Evolutionary conservation across 2,113 vertebrate genomes (phyloP), one percentile per base, ranked within the genome.

Genomic region (Tapirus terrestris): DNA sequence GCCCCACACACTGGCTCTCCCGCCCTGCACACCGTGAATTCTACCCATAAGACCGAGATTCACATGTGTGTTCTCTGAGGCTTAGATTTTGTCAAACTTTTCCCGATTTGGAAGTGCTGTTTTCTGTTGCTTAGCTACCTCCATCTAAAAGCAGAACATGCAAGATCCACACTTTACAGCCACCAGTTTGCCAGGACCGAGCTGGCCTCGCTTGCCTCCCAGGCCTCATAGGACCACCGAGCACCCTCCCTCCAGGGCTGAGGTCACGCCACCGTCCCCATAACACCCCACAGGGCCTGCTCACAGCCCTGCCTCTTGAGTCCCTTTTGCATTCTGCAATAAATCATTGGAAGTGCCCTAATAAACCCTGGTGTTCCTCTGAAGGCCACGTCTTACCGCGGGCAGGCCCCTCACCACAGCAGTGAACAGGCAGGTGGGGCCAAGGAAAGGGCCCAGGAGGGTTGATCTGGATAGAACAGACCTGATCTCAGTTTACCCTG

Each of bases 171-270:
- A 36, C n/a, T 60, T 14, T 21, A 17, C n/a, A 75, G 17, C 31
- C 43, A 2, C 4, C 0, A 5, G 23, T 51, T 0, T 80, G 90
- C 73, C 8, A 2, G 8, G 9, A 23, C n/a, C 3, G 2, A 0
- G 6, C 31, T 18, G 51, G 56, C 65, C 51, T 84, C 0, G 0
- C 67, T 81, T 36, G 18, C 51, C 43, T 33, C 10, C 68, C 20
- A 21, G n/a, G 20, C 33, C 53, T 33, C 11, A 10, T 36, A 13
- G 39, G 36, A 45, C 29, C 29, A 2, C 17, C 17, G 0, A 6
- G 9, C 33, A 17, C 45, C 27, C 6, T 60, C n/a, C 20, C 12
- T 10, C 18, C 2, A 5, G 27, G 21, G 8, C 21, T 20, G 29
- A 43, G 18, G 36, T 17, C 61, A 56, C 2, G 0, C 20, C 51